These are phyloP conservation scores for Ellobium chinense DNA, from an alignment of 2,888 invertebrate species.

Conservation along the genomic window DNA sequence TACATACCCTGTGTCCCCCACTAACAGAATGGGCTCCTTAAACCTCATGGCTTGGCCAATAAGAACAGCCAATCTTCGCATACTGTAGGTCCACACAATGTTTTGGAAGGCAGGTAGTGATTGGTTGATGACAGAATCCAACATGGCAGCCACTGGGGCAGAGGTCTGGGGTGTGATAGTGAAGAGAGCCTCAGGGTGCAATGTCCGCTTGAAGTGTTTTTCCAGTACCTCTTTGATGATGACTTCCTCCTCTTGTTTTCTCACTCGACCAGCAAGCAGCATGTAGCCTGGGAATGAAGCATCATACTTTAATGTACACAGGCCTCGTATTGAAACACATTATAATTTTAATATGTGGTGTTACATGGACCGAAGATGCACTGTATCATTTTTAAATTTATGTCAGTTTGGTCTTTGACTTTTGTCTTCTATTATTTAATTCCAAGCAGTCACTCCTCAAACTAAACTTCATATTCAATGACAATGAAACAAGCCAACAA, in stretches of 20 bases:
- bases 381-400: too few species aligned
- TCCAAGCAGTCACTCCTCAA: too few species aligned
- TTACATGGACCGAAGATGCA: too few species aligned
- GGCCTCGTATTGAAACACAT: too few species aligned
- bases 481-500: too few species aligned
- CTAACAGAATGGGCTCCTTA: slow-evolving; percentile 95
- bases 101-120: slow-evolving; percentile 83
- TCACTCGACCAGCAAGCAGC: slow-evolving; percentile 94
- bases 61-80: slow-evolving; percentile 86
- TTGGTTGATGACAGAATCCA: slow-evolving; percentile 58
- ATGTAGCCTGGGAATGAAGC: slow-evolving; percentile 84
- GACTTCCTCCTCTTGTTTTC: slow-evolving; percentile 89
- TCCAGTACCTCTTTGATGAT: slow-evolving; percentile 87
- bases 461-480: too few species aligned
- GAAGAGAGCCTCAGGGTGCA: slow-evolving; percentile 87
- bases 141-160: slow-evolving; percentile 83
- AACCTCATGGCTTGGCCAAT: slow-evolving; percentile 89
- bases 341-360: too few species aligned
- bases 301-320: too few species aligned
- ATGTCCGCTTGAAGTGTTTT: slow-evolving; percentile 86
- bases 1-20: slow-evolving; percentile 92
- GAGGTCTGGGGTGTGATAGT: slow-evolving; percentile 83
- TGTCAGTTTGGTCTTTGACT: too few species aligned
- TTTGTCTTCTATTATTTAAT: too few species aligned
- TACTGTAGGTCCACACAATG: slow-evolving; percentile 96